Percentiles rank a stretch among this genome's conserved stretches.
Conservation (phyloP, 2,888 invertebrate genomes). For the Cremastinae sp. region DNA sequence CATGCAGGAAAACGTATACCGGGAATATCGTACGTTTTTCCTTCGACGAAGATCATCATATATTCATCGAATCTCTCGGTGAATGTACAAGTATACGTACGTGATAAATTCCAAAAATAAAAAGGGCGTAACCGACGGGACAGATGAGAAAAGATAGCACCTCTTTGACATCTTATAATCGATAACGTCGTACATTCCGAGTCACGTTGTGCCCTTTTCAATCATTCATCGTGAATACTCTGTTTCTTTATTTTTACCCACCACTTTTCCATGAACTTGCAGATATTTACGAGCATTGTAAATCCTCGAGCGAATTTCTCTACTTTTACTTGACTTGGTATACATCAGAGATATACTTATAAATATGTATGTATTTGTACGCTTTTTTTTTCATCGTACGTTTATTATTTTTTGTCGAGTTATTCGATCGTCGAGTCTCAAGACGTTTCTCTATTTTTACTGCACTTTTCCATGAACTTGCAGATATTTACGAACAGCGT, state of each 20-base stretch:
- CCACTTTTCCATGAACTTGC: no score
- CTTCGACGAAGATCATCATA: constrained; percentile 34
- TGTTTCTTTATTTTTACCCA: no score
- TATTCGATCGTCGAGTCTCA: no score
- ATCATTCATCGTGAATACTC: constrained; percentile 6
- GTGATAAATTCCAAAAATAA: no score
- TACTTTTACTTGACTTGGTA: background rate
- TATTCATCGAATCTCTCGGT: constrained; percentile 53
- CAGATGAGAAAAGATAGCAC: background rate
- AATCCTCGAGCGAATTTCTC: background rate
- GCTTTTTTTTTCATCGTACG: background rate
- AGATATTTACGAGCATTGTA: no score
- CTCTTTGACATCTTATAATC: background rate
- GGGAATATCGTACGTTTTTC: constrained; percentile 22
- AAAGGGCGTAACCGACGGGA: no score
- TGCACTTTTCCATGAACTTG: no score
- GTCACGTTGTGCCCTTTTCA: constrained; percentile 21
- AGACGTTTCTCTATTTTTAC: no score
- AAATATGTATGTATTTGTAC: no score
- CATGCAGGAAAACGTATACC: constrained; percentile 15
- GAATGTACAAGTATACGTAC: constrained; percentile 2
- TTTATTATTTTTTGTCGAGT: no score
- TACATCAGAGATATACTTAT: no score
- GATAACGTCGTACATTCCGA: constrained; percentile 18
- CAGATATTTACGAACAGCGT: no score